Percentiles rank a stretch among this genome's conserved stretches.
Conservation (phyloP, 2,888 invertebrate species). For the Ceraclea dissimilis region DNA sequence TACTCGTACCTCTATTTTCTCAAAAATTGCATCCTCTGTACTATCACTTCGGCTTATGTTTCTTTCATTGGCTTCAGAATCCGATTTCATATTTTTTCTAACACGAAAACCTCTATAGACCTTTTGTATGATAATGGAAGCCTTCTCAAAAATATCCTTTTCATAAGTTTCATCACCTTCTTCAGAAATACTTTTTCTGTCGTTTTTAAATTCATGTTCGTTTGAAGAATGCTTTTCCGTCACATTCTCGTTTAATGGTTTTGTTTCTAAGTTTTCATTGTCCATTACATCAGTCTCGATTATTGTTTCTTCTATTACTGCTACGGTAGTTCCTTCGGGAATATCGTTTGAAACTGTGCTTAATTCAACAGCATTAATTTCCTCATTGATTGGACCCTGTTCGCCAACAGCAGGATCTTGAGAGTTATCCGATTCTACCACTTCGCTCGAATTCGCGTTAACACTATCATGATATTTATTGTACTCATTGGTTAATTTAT, state of each 20-base stretch:
- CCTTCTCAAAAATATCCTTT: slow-evolving; percentile 19
- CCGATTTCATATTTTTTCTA: slow-evolving; percentile 11
- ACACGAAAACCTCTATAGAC: slow-evolving; percentile 21
- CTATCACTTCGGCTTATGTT: neutral
- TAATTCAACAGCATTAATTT: no score
- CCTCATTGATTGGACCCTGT: no score
- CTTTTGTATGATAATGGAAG: slow-evolving; percentile 22
- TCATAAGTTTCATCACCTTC: neutral
- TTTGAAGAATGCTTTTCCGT: no score
- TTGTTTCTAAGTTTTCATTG: neutral
- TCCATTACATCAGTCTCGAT: neutral
- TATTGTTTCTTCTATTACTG: neutral
- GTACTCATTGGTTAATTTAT: neutral
- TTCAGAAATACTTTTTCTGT: neutral
- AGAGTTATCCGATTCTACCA: neutral
- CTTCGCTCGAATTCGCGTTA: neutral
- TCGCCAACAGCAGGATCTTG: no score
- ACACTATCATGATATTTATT: neutral
- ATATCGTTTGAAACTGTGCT: no score
- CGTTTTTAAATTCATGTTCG: no score
- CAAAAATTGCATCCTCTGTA: slow-evolving; percentile 2
- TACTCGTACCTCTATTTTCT: neutral
- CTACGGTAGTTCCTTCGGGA: neutral
- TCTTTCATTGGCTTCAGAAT: no score
- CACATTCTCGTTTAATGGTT: no score